Conservation (phyloP, 2,797 vertebrate species). For the Microhierax caerulescens region DNA sequence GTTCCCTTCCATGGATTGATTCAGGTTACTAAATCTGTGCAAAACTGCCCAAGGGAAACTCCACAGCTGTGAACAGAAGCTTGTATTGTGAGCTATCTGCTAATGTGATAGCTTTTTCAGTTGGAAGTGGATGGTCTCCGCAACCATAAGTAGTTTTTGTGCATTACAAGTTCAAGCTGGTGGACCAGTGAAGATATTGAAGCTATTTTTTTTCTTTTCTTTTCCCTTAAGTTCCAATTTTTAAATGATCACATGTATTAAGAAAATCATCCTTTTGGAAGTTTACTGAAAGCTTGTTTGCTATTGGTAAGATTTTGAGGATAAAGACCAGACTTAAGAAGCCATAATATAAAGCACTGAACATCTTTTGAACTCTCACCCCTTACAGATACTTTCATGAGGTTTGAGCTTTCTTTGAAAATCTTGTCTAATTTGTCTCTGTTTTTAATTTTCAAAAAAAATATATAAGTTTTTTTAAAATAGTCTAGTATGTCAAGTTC, state of each 20-base stretch:
- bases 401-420: not conserved
- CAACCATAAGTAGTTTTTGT: not conserved
- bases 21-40: not conserved
- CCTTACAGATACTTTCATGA: not conserved
- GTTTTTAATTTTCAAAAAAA: not conserved
- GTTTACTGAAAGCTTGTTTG: not conserved
- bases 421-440: not conserved
- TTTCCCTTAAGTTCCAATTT: not conserved
- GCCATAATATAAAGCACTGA: not conserved
- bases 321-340: not conserved
- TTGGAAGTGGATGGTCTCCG: not conserved
- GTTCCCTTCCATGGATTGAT: not conserved
- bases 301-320: not conserved
- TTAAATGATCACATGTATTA: not conserved
- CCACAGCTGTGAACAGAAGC: not conserved
- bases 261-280: too few species aligned
- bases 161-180: not conserved
- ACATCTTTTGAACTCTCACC: not conserved
- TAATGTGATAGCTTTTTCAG: not conserved
- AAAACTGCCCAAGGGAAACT: not conserved
- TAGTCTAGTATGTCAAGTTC: not conserved
- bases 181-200: not conserved
- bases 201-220: rapidly evolving
- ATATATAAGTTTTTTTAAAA: not conserved
- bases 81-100: not conserved